These are phyloP conservation scores for Discoglossus pictus DNA, from an alignment of 2,797 vertebrate genomes.

Conservation along the genomic window DNA sequence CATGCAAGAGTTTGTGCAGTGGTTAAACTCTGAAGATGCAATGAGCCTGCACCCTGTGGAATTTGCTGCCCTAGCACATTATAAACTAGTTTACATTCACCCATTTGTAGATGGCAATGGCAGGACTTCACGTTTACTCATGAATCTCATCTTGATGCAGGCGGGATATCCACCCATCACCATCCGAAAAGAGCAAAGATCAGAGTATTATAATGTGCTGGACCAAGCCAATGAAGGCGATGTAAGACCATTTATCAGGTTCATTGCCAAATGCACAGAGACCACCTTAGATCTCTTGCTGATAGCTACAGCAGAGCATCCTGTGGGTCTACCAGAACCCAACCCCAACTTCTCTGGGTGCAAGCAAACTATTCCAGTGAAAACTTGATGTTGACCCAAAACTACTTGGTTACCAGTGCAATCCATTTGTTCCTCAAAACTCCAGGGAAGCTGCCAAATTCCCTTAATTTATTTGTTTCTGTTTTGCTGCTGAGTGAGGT, in stretches of 20 bases:
- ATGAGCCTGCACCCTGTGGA: conserved; percentile 91
- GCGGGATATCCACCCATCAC: conserved; percentile 92
- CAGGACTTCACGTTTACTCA: conserved; percentile 88
- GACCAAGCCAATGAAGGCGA: conserved; percentile 95
- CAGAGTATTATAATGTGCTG: conserved; percentile 87
- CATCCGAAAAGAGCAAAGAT: conserved; percentile 91
- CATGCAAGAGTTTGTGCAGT: conserved; percentile 91
- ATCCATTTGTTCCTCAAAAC: neutral
- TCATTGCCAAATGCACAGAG: conserved; percentile 93
- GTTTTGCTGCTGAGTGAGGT: conserved; percentile 15
- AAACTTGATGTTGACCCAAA: conserved; percentile 72
- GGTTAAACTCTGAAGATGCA: conserved; percentile 93
- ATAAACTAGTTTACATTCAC: conserved; percentile 95
- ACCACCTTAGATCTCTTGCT: conserved; percentile 91
- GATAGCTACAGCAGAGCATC: conserved; percentile 87
- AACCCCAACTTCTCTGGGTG: conserved; percentile 70
- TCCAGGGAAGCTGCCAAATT: conserved; percentile 6
- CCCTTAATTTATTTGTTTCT: conserved; percentile 40
- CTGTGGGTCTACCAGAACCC: conserved; percentile 86
- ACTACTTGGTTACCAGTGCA: neutral
- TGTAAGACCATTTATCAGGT: conserved; percentile 93
- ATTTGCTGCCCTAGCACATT: conserved; percentile 89
- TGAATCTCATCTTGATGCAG: conserved; percentile 97
- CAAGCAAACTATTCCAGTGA: conserved; percentile 83
- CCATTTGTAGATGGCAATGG: conserved; percentile 94